phyloP scores from a whole-genome alignment of 2,797 vertebrate genomes.

The Enteromius thamalakanensis region DNA sequence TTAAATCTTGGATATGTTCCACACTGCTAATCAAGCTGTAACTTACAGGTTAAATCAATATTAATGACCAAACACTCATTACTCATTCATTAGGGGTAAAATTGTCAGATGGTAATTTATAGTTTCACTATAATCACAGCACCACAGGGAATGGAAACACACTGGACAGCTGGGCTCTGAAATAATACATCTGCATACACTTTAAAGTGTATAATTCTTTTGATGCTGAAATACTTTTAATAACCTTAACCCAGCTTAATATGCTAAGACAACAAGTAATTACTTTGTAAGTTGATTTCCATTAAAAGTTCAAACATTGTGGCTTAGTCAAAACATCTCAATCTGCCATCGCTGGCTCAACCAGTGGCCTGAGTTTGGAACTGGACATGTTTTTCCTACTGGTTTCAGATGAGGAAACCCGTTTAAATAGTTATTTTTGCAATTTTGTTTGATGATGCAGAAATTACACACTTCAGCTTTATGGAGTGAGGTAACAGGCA shows the following conservation, averaged over 20 bases:
- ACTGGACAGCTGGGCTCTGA: constrained; percentile 23
- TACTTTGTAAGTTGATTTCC: background rate
- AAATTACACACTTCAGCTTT: background rate
- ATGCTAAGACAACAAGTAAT: constrained; percentile 15
- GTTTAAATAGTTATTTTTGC: background rate
- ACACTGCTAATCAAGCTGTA: constrained; percentile 50
- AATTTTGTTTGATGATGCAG: background rate
- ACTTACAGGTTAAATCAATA: constrained; percentile 53
- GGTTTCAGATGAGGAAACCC: background rate
- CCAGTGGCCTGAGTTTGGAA: background rate
- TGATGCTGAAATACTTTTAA: background rate
- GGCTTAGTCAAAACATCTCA: background rate
- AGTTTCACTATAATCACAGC: constrained; percentile 46
- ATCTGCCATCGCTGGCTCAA: background rate
- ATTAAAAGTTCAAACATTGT: background rate
- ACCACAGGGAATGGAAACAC: constrained; percentile 35
- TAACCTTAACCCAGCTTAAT: background rate
- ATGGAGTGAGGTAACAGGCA: background rate
- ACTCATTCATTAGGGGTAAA: constrained; percentile 52
- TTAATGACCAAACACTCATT: constrained; percentile 55
- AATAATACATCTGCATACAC: constrained; percentile 31
- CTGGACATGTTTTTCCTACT: background rate
- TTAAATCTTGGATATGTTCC: constrained; percentile 27
- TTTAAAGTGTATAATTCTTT: constrained; percentile 3
- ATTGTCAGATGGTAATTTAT: constrained; percentile 54